Percentiles rank a stretch among this genome's conserved stretches.
Evolutionary conservation across 2,888 invertebrate species (phyloP).

Genomic region (Argyresthia albistria): DNA sequence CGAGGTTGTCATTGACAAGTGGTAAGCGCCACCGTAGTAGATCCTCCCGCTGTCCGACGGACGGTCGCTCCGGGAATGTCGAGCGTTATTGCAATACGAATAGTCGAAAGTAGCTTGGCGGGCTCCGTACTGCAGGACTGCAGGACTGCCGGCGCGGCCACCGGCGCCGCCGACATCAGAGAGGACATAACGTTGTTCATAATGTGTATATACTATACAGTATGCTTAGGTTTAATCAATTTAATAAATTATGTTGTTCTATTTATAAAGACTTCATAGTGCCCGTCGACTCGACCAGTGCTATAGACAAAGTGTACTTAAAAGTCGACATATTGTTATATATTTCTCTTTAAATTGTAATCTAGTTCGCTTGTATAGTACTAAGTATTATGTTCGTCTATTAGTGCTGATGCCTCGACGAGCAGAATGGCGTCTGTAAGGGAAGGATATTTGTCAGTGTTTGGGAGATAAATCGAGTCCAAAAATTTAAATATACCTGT

Average conservation of each 20-base stretch:
- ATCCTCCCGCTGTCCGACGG: conserved; percentile 63
- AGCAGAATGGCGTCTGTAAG: conserved; percentile 71
- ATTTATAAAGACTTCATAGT: conserved; percentile 68
- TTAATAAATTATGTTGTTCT: conserved; percentile 70
- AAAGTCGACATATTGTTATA: conserved; percentile 71
- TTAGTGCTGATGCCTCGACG: conserved; percentile 71
- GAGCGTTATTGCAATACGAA: background rate
- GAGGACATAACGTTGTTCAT: conserved; percentile 59
- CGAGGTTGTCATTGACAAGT: conserved; percentile 80
- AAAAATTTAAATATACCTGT: conserved; percentile 72
- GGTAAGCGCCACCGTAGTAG: conserved; percentile 70
- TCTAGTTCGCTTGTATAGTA: conserved; percentile 70
- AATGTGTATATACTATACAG: conserved; percentile 69
- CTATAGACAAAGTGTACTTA: conserved; percentile 69
- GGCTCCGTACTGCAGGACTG: conserved; percentile 4
- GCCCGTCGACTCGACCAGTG: conserved; percentile 70
- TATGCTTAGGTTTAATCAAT: conserved; percentile 69
- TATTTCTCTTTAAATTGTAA: conserved; percentile 54
- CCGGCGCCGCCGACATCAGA: conserved; percentile 32
- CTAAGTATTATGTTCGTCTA: conserved; percentile 53
- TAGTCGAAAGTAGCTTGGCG: too few relatives aligned
- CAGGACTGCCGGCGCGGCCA: conserved; percentile 11
- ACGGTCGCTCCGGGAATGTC: conserved; percentile 36
- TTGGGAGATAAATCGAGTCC: conserved; percentile 66
- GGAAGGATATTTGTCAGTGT: conserved; percentile 68